These are phyloP conservation scores for Mormyrus lacerda DNA, from an alignment of 2,113 vertebrate species.

Conservation along the genomic window DNA sequence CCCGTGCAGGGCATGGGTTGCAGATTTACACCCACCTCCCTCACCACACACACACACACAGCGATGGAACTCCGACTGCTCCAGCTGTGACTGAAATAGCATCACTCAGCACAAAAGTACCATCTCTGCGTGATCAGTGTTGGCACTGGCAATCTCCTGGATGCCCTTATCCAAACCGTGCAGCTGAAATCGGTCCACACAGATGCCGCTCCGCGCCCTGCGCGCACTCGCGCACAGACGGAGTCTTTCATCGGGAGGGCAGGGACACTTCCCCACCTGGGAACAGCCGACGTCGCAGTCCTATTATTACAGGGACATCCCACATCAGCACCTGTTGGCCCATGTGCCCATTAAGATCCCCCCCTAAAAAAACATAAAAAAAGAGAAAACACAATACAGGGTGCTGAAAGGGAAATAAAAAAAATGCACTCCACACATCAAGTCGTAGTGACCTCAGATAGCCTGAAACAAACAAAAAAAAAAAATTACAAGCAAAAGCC, in stretches of 20 bases:
- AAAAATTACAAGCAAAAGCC: not conserved
- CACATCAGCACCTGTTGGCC: not conserved
- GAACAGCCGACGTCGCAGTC: no score
- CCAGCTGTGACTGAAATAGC: not conserved
- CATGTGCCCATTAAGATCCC: not conserved
- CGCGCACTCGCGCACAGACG: not conserved
- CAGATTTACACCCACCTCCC: not conserved
- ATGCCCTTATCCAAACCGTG: not conserved
- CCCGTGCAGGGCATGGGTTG: not conserved
- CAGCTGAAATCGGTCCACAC: not conserved
- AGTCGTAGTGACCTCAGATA: not conserved
- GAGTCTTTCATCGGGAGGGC: not conserved
- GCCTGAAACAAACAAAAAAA: not conserved
- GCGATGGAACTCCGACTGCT: not conserved
- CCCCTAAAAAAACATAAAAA: not conserved
- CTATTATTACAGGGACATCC: not conserved
- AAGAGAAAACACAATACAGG: not conserved
- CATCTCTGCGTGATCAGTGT: not conserved
- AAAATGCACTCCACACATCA: not conserved
- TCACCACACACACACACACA: not conserved
- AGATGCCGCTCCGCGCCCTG: fast-evolving
- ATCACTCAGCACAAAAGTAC: not conserved
- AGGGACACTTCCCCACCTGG: not conserved
- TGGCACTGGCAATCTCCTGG: not conserved
- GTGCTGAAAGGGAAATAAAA: not conserved